These are phyloP conservation scores for Drosophila pruinosa DNA, from an alignment of 1,140 invertebrate genomes.

Conservation along the genomic window DNA sequence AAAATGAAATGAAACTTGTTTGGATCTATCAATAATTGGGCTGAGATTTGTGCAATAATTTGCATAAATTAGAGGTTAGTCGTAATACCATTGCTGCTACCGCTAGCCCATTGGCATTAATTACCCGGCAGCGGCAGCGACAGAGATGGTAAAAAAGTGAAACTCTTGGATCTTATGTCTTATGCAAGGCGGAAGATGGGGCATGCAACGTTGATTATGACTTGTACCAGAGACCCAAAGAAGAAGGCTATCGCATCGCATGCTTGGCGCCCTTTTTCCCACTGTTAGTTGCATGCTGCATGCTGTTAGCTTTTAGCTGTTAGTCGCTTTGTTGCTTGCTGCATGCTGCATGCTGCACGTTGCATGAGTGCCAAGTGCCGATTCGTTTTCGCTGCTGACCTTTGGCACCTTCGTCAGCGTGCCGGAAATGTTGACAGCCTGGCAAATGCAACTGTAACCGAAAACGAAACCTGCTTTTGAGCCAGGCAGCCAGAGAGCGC, in stretches of 20 bases:
- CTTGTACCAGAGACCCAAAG: slow-evolving; percentile 70
- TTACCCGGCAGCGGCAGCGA: slow-evolving; percentile 64
- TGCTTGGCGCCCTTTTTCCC: slow-evolving; percentile 65
- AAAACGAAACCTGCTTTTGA: slow-evolving; percentile 1
- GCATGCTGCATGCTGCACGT: slow-evolving; percentile 7
- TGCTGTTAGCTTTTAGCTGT: not conserved
- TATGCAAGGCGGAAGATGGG: slow-evolving; percentile 76
- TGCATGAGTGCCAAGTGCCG: slow-evolving; percentile 30
- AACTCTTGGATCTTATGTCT: slow-evolving; percentile 50
- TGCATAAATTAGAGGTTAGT: slow-evolving; percentile 60
- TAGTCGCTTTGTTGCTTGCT: not conserved
- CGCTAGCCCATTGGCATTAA: slow-evolving; percentile 63
- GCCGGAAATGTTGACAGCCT: slow-evolving; percentile 59
- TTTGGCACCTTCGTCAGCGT: slow-evolving; percentile 55
- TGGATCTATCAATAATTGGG: slow-evolving; percentile 49
- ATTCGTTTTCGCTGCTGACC: slow-evolving; percentile 56
- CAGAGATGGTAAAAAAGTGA: slow-evolving; percentile 60
- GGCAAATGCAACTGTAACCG: slow-evolving; percentile 31
- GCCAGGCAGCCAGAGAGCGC: not conserved
- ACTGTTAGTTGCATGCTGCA: slow-evolving; percentile 37
- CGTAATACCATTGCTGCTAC: slow-evolving; percentile 33
- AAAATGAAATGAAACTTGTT: not conserved
- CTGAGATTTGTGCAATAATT: slow-evolving; percentile 46
- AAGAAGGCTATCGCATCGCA: slow-evolving; percentile 54
- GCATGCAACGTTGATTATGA: slow-evolving; percentile 72